phyloP scores from a whole-genome alignment of 1,140 invertebrate species.

The Drosophila miranda region DNA sequence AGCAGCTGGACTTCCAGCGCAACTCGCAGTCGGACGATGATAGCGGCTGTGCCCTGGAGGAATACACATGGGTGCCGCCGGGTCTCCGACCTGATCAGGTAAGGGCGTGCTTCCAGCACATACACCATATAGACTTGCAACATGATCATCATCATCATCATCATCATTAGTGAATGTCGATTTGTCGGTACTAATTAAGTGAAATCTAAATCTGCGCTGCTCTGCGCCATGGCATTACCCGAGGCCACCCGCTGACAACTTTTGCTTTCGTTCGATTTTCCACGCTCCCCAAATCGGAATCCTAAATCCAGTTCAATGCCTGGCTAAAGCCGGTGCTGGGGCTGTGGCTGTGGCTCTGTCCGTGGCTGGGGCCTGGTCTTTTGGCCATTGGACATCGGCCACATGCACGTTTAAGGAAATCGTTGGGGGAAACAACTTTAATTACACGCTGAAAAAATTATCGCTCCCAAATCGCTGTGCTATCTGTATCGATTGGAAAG shows the following conservation, averaged over 20 bases:
- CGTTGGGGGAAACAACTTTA: slow-evolving; percentile 48
- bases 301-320: slow-evolving; percentile 57
- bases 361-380: no score
- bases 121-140: not conserved
- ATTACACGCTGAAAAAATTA: slow-evolving; percentile 61
- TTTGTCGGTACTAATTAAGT: slow-evolving; percentile 68
- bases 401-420: slow-evolving; percentile 58
- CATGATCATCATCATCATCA: not conserved
- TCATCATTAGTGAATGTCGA: slow-evolving; percentile 38
- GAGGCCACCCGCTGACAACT: slow-evolving; percentile 53
- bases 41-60: slow-evolving; percentile 97
- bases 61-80: slow-evolving; percentile 99
- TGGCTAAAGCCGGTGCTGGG: not conserved
- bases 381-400: slow-evolving; percentile 11
- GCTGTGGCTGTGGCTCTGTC: no score
- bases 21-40: slow-evolving; percentile 98
- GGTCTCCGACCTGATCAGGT: slow-evolving; percentile 98
- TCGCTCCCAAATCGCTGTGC: slow-evolving; percentile 54
- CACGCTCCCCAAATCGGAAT: slow-evolving; percentile 26
- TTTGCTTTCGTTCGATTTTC: slow-evolving; percentile 53
- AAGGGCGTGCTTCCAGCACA: slow-evolving; percentile 51
- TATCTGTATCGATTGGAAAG: slow-evolving; percentile 60
- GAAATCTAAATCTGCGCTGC: slow-evolving; percentile 42
- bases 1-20: slow-evolving; percentile 88
- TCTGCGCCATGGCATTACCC: slow-evolving; percentile 14